Evolutionary conservation across 2,888 invertebrate genomes (phyloP).

Genomic region (Lacanobia wlatinum): DNA sequence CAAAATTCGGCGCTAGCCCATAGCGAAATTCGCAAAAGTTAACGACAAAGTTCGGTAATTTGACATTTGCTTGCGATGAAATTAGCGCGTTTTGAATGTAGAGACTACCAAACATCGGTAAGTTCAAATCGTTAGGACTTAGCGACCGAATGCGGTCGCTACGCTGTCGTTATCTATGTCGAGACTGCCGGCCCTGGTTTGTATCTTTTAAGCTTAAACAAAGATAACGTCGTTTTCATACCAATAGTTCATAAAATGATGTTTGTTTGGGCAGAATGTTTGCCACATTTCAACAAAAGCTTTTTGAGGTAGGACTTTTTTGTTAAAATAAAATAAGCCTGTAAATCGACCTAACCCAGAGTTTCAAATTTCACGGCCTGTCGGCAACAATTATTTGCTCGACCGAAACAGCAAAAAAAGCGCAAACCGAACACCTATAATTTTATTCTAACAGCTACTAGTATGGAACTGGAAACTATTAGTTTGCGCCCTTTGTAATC

Average conservation of each 20-base stretch:
- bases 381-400: conserved; percentile 37
- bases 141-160: too few species aligned
- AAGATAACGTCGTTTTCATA: conserved; percentile 16
- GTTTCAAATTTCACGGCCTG: conserved; percentile 42
- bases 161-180: too few species aligned
- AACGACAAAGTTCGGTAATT: too few species aligned
- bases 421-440: conserved; percentile 27
- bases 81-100: too few species aligned
- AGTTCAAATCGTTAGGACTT: too few species aligned
- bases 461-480: conserved; percentile 33
- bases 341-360: neutral
- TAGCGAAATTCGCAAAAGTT: too few species aligned
- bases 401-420: conserved; percentile 15
- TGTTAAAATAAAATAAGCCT: conserved; percentile 23
- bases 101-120: too few species aligned
- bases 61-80: too few species aligned
- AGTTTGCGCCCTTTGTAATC: conserved; percentile 45
- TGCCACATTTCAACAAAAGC: conserved; percentile 5
- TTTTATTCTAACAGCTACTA: conserved; percentile 39
- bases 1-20: too few species aligned
- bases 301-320: conserved; percentile 8
- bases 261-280: conserved; percentile 6
- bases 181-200: too few species aligned
- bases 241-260: conserved; percentile 23
- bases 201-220: conserved; percentile 25